Evolutionary conservation across 2,888 invertebrate genomes (phyloP), one percentile per base, ranked within the genome.

Genomic region (Galerucella pusilla): DNA sequence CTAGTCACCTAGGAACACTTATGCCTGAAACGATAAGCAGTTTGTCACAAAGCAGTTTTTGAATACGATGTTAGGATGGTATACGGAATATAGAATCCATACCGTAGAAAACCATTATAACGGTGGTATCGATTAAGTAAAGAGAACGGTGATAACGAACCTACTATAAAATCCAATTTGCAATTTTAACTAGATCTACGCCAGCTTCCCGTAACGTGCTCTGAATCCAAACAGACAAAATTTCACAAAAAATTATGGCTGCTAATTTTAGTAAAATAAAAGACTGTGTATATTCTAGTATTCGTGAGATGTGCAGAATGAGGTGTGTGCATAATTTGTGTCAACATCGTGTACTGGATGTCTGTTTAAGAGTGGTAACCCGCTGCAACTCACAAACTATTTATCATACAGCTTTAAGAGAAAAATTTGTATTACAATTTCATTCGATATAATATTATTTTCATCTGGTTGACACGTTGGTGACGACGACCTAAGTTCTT

Each of bases 121-220:
- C 42, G 57, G 20, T 71, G 25, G 11, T 64, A 65, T 71, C 71
- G 65, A 45, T 65, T 71, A 35, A 45, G 71, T 28, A 59, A 71
- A 71, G 71, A 71, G 59, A 65, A 49, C 57, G 65, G 71, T 25
- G 57, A 65, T 54, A 64, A 65, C 63, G 65, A 71, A 65, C 54
- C 2, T 14, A 54, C 59, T 64, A 71, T 71, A 45, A 71, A 71
- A 71, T 71, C 54, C 59, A 71, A 65, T 71, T 71, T 65, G 65
- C 49, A 71, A 42, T 25, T 71, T 71, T 71, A 68, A 25, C 68
- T 59, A 68, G 59, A 57, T 35, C 14, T 35, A 63, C 16, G 42
- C 35, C 42, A 10, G 20, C 42, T 63, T 63, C 63, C n/a, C n/a
- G 14, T 14, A 57, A 57, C 57, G 57, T 20, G 57, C 7, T 57